Conservation (phyloP, 2,113 vertebrate species). For the Saiga tatarica region DNA sequence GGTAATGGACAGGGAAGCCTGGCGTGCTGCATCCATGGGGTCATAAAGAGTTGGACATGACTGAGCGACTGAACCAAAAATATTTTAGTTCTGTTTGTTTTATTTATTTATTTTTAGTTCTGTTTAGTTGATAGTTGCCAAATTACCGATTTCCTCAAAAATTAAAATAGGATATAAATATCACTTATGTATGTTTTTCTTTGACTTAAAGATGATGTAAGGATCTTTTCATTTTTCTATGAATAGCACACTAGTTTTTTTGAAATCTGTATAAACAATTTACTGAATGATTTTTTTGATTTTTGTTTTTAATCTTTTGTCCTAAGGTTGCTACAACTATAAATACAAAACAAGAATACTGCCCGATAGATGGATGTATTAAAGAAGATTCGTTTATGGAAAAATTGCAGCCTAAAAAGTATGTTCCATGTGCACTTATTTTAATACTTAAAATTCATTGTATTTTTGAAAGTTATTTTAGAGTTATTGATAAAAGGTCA, state of each 20-base stretch:
- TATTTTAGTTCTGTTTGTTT: slow-evolving; percentile 28
- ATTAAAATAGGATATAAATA: neutral
- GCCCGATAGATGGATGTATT: neutral
- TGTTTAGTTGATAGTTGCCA: slow-evolving; percentile 14
- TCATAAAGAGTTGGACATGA: neutral
- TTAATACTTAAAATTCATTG: neutral
- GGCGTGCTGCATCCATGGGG: neutral
- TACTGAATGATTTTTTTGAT: neutral
- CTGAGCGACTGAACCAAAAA: neutral
- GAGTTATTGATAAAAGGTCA: slow-evolving; percentile 17
- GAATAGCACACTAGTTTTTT: neutral
- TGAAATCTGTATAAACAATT: slow-evolving; percentile 27
- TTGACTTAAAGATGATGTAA: slow-evolving; percentile 11
- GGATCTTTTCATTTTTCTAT: neutral
- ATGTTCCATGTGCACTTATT: neutral
- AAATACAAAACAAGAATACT: slow-evolving; percentile 32
- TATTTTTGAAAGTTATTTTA: slow-evolving; percentile 48
- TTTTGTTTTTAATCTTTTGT: slow-evolving; percentile 11
- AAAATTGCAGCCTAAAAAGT: slow-evolving; percentile 55
- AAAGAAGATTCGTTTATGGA: slow-evolving; percentile 44
- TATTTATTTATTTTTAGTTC: neutral
- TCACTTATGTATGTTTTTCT: neutral
- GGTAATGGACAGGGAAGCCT: neutral
- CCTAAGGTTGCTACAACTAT: neutral
- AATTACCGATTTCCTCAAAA: neutral